phyloP scores from a whole-genome alignment of 2,797 vertebrate genomes.

The Amblyopsis hoosieri region DNA sequence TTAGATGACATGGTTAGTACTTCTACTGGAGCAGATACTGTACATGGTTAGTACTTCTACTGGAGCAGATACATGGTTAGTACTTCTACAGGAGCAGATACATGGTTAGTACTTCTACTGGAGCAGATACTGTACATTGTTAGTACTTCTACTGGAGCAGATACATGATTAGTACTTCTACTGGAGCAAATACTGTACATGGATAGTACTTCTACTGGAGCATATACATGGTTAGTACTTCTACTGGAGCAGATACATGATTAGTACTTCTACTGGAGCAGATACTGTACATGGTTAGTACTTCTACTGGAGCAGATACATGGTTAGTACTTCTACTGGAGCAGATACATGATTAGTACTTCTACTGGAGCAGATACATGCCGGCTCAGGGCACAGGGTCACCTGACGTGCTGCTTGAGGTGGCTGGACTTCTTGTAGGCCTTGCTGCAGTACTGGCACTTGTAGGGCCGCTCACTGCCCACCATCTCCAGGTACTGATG shows the following conservation, averaged over 20 bases:
- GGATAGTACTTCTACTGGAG: neutral
- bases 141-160: neutral
- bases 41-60: too few relatives aligned
- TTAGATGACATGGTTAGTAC: too few relatives aligned
- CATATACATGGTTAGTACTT: neutral
- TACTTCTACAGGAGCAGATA: too few relatives aligned
- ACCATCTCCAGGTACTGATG: slow-evolving; percentile 91
- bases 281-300: too few relatives aligned
- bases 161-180: neutral
- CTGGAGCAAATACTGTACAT: too few relatives aligned
- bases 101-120: too few relatives aligned
- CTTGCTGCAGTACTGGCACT: slow-evolving; percentile 93
- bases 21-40: too few relatives aligned
- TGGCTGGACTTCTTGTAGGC: slow-evolving; percentile 99
- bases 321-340: neutral
- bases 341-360: neutral
- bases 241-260: too few relatives aligned
- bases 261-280: too few relatives aligned
- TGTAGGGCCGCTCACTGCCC: slow-evolving; percentile 93
- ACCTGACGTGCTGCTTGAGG: slow-evolving; percentile 98
- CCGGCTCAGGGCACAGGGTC: neutral
- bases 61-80: too few relatives aligned
- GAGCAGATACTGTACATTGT: neutral
- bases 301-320: neutral
- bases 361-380: neutral